Conservation (phyloP, 2,888 invertebrate species). For the Metacarcinus magister region DNA sequence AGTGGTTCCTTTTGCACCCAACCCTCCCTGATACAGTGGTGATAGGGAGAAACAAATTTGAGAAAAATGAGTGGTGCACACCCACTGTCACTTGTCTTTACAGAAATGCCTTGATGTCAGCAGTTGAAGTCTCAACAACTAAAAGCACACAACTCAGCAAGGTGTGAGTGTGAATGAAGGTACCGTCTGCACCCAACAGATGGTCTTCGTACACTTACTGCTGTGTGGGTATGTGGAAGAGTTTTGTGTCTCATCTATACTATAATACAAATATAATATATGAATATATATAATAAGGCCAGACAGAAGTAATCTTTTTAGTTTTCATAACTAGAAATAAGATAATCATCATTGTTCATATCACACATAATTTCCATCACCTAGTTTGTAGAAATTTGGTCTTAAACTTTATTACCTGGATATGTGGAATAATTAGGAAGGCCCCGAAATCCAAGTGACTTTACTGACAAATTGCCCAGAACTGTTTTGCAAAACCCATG, state of each 20-base stretch:
- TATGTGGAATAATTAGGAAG: no score
- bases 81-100: neutral
- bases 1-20: no score
- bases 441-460: no score
- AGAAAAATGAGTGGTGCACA: no score
- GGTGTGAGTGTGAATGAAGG: neutral
- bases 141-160: conserved; percentile 61
- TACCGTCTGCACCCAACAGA: neutral
- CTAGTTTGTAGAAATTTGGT: neutral
- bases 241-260: neutral
- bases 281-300: no score
- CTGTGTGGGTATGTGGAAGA: neutral
- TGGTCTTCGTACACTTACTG: neutral
- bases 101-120: conserved; percentile 81
- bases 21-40: no score
- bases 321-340: neutral
- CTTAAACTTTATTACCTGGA: neutral
- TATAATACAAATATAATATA: no score
- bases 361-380: no score
- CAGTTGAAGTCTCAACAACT: conserved; percentile 79
- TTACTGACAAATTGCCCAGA: no score
- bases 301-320: neutral
- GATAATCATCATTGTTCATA: neutral
- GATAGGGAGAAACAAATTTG: no score
- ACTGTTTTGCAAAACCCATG: no score